Conservation (phyloP, 1,140 invertebrate species). For the Drosophila azteca region DNA sequence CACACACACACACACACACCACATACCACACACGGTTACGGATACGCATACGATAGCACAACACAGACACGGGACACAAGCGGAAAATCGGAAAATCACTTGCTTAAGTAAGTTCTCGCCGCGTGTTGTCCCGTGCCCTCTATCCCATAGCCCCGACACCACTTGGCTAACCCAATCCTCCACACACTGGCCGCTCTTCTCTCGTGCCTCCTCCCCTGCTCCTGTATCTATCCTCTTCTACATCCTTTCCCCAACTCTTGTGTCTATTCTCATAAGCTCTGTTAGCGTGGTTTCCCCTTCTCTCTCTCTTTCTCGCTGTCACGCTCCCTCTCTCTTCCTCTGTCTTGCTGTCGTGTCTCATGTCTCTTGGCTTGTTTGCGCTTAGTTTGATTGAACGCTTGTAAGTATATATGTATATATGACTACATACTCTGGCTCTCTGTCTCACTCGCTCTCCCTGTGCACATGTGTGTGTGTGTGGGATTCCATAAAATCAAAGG, state of each 20-base stretch:
- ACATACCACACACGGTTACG: not conserved
- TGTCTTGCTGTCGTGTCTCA: slow-evolving; percentile 25
- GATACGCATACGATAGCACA: not conserved
- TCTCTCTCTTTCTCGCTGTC: not conserved
- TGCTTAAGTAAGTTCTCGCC: slow-evolving; percentile 68
- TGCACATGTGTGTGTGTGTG: slow-evolving; percentile 17
- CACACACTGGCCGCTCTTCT: slow-evolving; percentile 2
- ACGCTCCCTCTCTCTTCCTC: not conserved
- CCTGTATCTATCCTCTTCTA: slow-evolving; percentile 19
- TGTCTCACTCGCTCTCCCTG: not conserved
- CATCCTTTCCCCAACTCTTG: slow-evolving; percentile 32
- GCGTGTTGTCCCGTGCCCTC: slow-evolving; percentile 22
- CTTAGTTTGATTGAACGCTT: slow-evolving; percentile 67
- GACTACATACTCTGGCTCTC: not conserved
- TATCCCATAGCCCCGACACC: slow-evolving; percentile 32
- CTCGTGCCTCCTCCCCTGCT: not conserved
- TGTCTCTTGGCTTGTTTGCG: slow-evolving; percentile 64
- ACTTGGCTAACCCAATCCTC: not conserved
- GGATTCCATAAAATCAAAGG: slow-evolving; percentile 57
- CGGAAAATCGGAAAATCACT: slow-evolving; percentile 78
- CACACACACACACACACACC: slow-evolving; percentile 2
- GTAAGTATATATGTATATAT: slow-evolving; percentile 32
- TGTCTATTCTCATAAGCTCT: slow-evolving; percentile 76
- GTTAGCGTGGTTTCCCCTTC: slow-evolving; percentile 53
- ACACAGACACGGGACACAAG: slow-evolving; percentile 13